Evolutionary conservation across 1,140 invertebrate genomes (phyloP).

Genomic region (Eurytemora carolleeae): DNA sequence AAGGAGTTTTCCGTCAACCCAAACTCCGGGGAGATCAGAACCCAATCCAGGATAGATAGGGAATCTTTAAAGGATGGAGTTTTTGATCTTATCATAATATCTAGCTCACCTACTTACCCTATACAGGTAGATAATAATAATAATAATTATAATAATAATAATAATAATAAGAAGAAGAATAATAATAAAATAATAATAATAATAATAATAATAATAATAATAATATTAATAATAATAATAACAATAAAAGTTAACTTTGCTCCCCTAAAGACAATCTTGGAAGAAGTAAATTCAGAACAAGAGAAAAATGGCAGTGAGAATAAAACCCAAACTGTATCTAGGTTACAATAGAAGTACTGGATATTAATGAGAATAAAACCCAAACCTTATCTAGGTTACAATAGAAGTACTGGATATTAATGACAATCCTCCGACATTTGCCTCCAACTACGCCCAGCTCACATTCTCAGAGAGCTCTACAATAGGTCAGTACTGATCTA

Average conservation of each 20-base stretch:
- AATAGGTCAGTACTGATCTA: not conserved
- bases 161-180: too few species aligned
- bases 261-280: too few species aligned
- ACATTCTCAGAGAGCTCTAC: not conserved
- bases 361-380: too few species aligned
- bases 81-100: not conserved
- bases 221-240: too few species aligned
- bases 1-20: not conserved
- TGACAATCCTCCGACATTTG: not conserved
- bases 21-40: not conserved
- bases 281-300: too few species aligned
- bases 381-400: not conserved
- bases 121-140: not conserved
- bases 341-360: too few species aligned
- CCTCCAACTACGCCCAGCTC: not conserved
- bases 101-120: not conserved
- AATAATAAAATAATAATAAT: too few species aligned
- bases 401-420: not conserved
- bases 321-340: too few species aligned
- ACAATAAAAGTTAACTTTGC: too few species aligned
- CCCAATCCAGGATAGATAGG: not conserved
- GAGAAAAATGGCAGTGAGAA: too few species aligned
- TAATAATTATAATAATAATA: too few species aligned
- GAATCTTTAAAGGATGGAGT: not conserved
- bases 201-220: too few species aligned